A percentile compares a stretch with the other conserved stretches of the same genome.
These are phyloP conservation scores for Lycaena phlaeas DNA, from an alignment of 2,888 invertebrate species.

Conservation along the genomic window DNA sequence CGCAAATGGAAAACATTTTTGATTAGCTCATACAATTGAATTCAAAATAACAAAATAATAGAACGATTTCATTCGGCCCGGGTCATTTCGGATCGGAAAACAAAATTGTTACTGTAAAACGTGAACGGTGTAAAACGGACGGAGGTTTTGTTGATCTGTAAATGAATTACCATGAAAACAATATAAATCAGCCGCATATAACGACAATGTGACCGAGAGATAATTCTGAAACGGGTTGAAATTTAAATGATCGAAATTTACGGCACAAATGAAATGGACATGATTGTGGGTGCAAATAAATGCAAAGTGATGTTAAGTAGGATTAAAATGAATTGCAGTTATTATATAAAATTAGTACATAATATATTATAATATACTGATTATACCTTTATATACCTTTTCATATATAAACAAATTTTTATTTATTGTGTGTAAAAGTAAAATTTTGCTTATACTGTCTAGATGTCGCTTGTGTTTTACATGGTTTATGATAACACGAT, in stretches of 20 bases:
- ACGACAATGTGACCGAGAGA: constrained; percentile 11
- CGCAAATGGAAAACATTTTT: constrained; percentile 10
- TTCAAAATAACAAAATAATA: constrained; percentile 1
- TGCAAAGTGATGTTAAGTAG: constrained; percentile 8
- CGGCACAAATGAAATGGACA: constrained; percentile 8
- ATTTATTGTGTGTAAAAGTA: no score
- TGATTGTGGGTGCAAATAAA: constrained; percentile 9
- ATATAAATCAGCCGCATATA: constrained; percentile 12
- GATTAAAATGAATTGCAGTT: not conserved
- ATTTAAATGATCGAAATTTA: constrained; percentile 13
- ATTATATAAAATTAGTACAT: not conserved
- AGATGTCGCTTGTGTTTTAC: no score
- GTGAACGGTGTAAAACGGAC: constrained; percentile 3
- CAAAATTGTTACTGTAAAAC: constrained; percentile 1
- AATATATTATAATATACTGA: no score
- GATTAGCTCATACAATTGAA: constrained; percentile 8
- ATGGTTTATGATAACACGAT: no score
- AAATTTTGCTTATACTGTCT: no score
- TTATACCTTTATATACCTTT: no score
- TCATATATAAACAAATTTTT: no score
- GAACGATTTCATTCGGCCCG: constrained; percentile 4
- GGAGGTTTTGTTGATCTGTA: constrained; percentile 11
- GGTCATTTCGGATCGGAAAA: constrained; percentile 7
- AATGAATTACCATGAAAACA: constrained; percentile 12
- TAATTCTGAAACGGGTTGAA: constrained; percentile 12